phyloP scores from a whole-genome alignment of 2,888 invertebrate species.

The Chrysomela aeneicollis region DNA sequence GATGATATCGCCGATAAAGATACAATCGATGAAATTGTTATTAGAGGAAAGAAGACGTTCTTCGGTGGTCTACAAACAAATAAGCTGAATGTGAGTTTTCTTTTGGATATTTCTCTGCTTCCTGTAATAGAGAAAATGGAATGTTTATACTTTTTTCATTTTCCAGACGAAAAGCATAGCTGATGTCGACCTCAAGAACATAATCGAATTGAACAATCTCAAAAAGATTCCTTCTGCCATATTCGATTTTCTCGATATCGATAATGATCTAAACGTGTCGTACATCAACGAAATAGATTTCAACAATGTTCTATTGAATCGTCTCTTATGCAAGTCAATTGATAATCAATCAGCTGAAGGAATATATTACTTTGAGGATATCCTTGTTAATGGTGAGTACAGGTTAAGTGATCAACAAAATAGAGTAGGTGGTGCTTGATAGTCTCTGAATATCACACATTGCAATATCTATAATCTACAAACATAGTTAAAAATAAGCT shows the following conservation, averaged over 20 bases:
- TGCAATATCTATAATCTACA: too few relatives aligned
- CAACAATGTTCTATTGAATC: slow-evolving; percentile 47
- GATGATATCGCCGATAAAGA: slow-evolving; percentile 47
- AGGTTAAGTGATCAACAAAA: neutral
- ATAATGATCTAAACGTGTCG: slow-evolving; percentile 48
- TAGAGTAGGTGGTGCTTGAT: too few relatives aligned
- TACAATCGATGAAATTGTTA: slow-evolving; percentile 37
- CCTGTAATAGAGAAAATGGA: too few relatives aligned
- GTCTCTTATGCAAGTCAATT: slow-evolving; percentile 46
- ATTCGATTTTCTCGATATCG: slow-evolving; percentile 50
- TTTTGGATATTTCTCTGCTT: neutral
- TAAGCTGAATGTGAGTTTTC: slow-evolving; percentile 45
- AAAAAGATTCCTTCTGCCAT: slow-evolving; percentile 47
- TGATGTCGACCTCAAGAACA: slow-evolving; percentile 49
- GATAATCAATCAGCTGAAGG: slow-evolving; percentile 50
- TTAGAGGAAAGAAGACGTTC: slow-evolving; percentile 54
- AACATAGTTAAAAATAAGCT: too few relatives aligned
- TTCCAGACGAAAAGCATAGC: slow-evolving; percentile 47
- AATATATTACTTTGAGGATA: slow-evolving; percentile 49
- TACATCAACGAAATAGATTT: slow-evolving; percentile 52
- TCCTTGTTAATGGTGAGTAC: slow-evolving; percentile 47
- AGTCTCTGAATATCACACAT: too few relatives aligned
- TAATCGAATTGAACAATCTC: slow-evolving; percentile 48
- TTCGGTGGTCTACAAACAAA: slow-evolving; percentile 52
- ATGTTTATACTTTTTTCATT: slow-evolving; percentile 25